phyloP scores from a whole-genome alignment of 1,140 invertebrate genomes.

The Calephelis nemesis region DNA sequence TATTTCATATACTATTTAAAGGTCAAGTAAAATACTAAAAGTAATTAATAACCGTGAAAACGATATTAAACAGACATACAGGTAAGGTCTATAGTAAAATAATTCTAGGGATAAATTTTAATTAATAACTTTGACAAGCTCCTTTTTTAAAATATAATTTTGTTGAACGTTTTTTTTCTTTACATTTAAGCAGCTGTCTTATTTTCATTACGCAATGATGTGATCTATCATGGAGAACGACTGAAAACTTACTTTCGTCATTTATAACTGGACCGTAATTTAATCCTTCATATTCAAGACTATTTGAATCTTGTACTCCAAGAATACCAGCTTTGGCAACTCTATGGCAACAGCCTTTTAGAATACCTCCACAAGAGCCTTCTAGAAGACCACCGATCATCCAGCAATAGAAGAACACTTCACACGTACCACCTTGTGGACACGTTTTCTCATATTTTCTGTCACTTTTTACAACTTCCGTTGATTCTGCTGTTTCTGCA shows the following conservation, averaged over 20 bases:
- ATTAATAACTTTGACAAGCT: too few relatives aligned
- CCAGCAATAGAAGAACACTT: conserved; percentile 96
- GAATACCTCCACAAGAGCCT: conserved; percentile 89
- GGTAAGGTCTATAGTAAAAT: too few relatives aligned
- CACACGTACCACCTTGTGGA: conserved; percentile 88
- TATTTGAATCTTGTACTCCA: conserved; percentile 79
- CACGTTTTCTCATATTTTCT: conserved; percentile 77
- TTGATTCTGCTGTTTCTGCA: conserved; percentile 40
- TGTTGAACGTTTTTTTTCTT: not conserved
- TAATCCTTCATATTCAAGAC: conserved; percentile 60
- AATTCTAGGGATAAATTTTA: too few relatives aligned
- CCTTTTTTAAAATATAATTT: too few relatives aligned
- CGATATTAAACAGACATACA: too few relatives aligned
- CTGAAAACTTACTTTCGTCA: conserved; percentile 84
- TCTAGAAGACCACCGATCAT: conserved; percentile 92
- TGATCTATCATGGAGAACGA: conserved; percentile 31
- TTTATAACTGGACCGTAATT: conserved; percentile 85
- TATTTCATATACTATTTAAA: too few relatives aligned
- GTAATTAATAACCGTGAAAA: too few relatives aligned
- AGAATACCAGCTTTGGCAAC: conserved; percentile 86
- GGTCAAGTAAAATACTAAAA: too few relatives aligned
- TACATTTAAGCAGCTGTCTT: not conserved
- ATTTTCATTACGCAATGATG: conserved; percentile 41
- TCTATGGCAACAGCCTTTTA: conserved; percentile 93
- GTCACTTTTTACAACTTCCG: conserved; percentile 48